These are phyloP conservation scores for Hanleya hanleyi DNA, from an alignment of 2,888 invertebrate species.

Conservation along the genomic window DNA sequence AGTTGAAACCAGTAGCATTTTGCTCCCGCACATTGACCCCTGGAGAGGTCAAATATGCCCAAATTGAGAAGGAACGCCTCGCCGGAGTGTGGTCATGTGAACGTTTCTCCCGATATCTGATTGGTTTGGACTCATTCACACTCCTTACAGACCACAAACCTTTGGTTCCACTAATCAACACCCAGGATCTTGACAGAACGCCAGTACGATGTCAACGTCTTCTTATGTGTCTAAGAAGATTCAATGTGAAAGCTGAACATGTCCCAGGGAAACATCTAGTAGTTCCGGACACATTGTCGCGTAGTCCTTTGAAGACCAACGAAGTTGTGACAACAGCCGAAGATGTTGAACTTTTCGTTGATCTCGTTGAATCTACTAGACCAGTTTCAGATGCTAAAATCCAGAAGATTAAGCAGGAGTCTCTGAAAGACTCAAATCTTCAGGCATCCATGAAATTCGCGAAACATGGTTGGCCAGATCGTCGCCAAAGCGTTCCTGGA, in stretches of 20 bases:
- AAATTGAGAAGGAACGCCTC: too few species aligned
- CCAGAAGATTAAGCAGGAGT: too few species aligned
- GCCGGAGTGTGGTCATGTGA: conserved; percentile 41
- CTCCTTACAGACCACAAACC: too few species aligned
- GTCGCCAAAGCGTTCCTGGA: background rate
- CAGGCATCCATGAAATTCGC: conserved; percentile 12
- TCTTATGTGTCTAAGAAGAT: too few species aligned
- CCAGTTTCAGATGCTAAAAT: too few species aligned
- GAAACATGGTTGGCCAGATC: conserved; percentile 31
- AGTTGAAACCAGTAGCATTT: conserved; percentile 16
- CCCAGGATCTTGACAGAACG: too few species aligned
- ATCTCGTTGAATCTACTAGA: background rate
- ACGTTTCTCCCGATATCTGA: too few species aligned
- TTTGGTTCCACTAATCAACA: conserved; percentile 32
- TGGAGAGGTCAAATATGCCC: conserved; percentile 10
- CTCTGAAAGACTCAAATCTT: conserved; percentile 15
- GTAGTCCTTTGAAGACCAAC: too few species aligned
- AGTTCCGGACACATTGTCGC: too few species aligned
- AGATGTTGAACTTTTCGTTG: too few species aligned
- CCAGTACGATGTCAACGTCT: conserved; percentile 24
- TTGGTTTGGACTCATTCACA: conserved; percentile 9
- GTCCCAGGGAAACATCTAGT: too few species aligned
- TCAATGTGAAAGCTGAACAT: background rate
- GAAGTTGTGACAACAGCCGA: too few species aligned
- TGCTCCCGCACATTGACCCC: conserved; percentile 22